Base-by-base conservation (phyloP, 2,888 invertebrate genomes). In the Petrophora chlorosata region DNA sequence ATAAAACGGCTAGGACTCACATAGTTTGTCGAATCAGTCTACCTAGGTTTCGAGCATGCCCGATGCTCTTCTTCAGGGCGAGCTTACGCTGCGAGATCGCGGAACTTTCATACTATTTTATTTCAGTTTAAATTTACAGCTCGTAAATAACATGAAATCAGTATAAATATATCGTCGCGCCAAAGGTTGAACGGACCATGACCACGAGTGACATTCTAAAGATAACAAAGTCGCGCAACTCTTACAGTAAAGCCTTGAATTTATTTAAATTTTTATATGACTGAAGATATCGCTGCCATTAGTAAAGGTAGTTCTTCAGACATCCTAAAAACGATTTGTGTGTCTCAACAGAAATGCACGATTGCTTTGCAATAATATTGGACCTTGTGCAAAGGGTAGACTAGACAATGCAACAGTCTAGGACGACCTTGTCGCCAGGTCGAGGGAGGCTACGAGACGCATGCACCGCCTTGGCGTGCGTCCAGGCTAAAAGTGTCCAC, bases 401-500 rank as follows among this genome's bases (percentile, higher is more conserved):
- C 17, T 26, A 35, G 39, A 57, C 59, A 61, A 61, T 73, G 71
- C 71, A 73, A 60, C 65, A 62, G 56, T 59, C 56, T 73, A 75
- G 65, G 70, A 61, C 76, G 87, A 88, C 89, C 89, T 89, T 89
- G 89, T 65, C 56, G 54, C 56, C 74, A 69, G 71, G 76, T 69
- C 72, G 69, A 73, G 76, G 76, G 59, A 70, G 73, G 59, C 56
- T 56, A 74, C 70, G 77, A 72, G 78, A 76, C 78, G 78, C 70
- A 79, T 88, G 89, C 85, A 87, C 76, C 75, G 67, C 67, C 67
- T 82, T 88, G 89, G 88, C 82, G 45, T 9, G 23, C 38, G 56
- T 82, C 89, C 89, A 90, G 86, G 81, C 88, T 90, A 90, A 86
- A 86, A 81, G 74, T 76, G 85, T 76, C 74, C 67, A 64, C 59